Percentiles rank a stretch among this genome's conserved stretches.
These are phyloP conservation scores for Drosophila virilis DNA, from an alignment of 1,140 invertebrate genomes.

Conservation along the genomic window DNA sequence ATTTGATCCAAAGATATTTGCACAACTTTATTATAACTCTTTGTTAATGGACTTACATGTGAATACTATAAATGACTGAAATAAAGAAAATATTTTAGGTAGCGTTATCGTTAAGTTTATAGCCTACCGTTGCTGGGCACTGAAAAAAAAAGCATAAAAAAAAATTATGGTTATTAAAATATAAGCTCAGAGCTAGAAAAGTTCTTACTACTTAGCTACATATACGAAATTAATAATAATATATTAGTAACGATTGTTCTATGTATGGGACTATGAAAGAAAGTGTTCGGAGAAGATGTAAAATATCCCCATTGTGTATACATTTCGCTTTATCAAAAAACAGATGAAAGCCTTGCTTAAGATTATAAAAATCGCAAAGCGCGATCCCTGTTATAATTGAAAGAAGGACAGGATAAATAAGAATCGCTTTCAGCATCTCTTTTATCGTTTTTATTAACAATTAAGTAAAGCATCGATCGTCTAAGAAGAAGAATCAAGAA, in stretches of 20 bases:
- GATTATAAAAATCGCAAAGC: conserved; percentile 1
- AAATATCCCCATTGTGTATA: too few relatives aligned
- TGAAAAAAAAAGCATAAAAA: conserved; percentile 54
- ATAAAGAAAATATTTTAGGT: background rate
- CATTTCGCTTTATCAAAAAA: too few relatives aligned
- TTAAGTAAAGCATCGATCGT: conserved; percentile 2
- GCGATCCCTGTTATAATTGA: background rate
- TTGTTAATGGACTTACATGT: too few relatives aligned
- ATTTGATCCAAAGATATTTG: too few relatives aligned
- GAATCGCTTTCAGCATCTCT: background rate
- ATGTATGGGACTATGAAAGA: too few relatives aligned
- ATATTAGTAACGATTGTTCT: too few relatives aligned
- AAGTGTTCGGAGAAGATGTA: too few relatives aligned
- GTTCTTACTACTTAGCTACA: too few relatives aligned
- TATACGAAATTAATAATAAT: too few relatives aligned
- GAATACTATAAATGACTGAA: too few relatives aligned
- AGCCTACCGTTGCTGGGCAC: conserved; percentile 77
- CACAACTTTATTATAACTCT: too few relatives aligned
- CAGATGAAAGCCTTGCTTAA: too few relatives aligned
- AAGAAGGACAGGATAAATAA: background rate
- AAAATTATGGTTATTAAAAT: conserved; percentile 8
- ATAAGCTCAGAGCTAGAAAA: background rate
- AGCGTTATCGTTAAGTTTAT: background rate
- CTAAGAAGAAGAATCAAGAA: conserved; percentile 3
- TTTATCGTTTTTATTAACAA: conserved; percentile 3